Evolutionary conservation across 2,797 vertebrate genomes (phyloP).

Genomic region (Borostomias antarcticus): DNA sequence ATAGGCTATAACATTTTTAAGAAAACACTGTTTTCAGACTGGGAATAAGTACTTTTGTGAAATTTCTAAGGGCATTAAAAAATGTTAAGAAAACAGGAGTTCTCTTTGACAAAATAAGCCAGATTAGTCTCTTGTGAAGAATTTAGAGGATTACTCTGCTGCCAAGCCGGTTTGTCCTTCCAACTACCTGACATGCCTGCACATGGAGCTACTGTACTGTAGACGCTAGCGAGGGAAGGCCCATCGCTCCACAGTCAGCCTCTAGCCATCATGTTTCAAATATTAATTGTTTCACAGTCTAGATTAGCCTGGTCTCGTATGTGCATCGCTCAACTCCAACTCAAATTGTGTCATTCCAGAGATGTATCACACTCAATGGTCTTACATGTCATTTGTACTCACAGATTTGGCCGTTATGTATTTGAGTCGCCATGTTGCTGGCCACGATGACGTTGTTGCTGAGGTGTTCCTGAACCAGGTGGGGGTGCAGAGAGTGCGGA

Average conservation of each 20-base stretch:
- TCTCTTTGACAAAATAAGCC: slow-evolving; percentile 79
- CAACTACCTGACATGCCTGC: slow-evolving; percentile 54
- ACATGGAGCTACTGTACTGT: slow-evolving; percentile 53
- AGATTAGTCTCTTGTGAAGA: slow-evolving; percentile 72
- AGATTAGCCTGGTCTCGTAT: background rate
- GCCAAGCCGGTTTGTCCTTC: slow-evolving; percentile 62
- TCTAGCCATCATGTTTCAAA: background rate
- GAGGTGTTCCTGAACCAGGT: slow-evolving; percentile 97
- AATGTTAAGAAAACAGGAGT: slow-evolving; percentile 73
- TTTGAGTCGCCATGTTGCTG: slow-evolving; percentile 88
- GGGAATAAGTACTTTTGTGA: slow-evolving; percentile 69
- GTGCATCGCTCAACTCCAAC: too few relatives aligned
- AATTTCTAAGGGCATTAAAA: slow-evolving; percentile 77
- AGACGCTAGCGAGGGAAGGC: slow-evolving; percentile 17
- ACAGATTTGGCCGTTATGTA: slow-evolving; percentile 98
- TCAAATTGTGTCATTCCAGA: too few relatives aligned
- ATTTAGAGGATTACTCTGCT: slow-evolving; percentile 70
- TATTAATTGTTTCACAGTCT: background rate
- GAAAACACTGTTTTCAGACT: slow-evolving; percentile 51
- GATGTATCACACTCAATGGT: background rate
- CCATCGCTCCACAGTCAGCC: slow-evolving; percentile 2
- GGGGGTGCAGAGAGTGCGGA: slow-evolving; percentile 94
- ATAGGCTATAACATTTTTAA: slow-evolving; percentile 31
- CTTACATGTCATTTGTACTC: slow-evolving; percentile 65
- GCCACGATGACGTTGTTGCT: slow-evolving; percentile 94